phyloP scores from a whole-genome alignment of 1,140 invertebrate species.

The Drosophila lacertosa region DNA sequence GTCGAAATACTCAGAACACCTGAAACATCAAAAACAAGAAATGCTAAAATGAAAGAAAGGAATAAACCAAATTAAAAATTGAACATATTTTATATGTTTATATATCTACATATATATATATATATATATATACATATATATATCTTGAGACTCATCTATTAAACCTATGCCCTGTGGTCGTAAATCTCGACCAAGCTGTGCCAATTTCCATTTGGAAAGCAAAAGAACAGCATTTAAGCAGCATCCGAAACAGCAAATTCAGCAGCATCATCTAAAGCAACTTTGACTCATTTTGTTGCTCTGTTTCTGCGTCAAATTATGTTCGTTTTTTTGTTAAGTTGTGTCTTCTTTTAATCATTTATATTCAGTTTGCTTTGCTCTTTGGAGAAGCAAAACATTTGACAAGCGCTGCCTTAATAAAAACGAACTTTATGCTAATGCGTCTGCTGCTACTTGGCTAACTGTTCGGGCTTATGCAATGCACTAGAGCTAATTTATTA shows the following conservation, averaged over 20 bases:
- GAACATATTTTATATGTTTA: conserved; percentile 4
- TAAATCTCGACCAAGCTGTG: conserved; percentile 60
- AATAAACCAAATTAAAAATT: conserved; percentile 3
- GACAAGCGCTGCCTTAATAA: conserved; percentile 39
- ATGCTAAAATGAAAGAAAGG: conserved; percentile 3
- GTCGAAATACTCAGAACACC: conserved; percentile 51
- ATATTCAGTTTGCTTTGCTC: conserved; percentile 54
- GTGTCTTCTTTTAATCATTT: conserved; percentile 62
- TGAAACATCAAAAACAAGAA: conserved; percentile 56
- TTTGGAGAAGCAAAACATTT: conserved; percentile 25
- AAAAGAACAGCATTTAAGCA: conserved; percentile 19
- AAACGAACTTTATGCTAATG: conserved; percentile 58
- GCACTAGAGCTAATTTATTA: conserved; percentile 48
- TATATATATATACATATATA: background rate
- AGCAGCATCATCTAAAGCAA: conserved; percentile 54
- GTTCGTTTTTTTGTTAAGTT: conserved; percentile 61
- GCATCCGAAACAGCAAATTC: conserved; percentile 17
- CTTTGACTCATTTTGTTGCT: conserved; percentile 32
- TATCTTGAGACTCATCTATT: conserved; percentile 17
- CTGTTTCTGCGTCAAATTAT: conserved; percentile 43
- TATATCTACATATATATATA: background rate
- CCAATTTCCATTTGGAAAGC: conserved; percentile 67
- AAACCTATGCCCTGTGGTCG: conserved; percentile 50
- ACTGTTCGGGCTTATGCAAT: conserved; percentile 45
- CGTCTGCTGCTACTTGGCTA: background rate